Evolutionary conservation across 2,797 vertebrate species (phyloP).

Genomic region (Uromys caudimaculatus): DNA sequence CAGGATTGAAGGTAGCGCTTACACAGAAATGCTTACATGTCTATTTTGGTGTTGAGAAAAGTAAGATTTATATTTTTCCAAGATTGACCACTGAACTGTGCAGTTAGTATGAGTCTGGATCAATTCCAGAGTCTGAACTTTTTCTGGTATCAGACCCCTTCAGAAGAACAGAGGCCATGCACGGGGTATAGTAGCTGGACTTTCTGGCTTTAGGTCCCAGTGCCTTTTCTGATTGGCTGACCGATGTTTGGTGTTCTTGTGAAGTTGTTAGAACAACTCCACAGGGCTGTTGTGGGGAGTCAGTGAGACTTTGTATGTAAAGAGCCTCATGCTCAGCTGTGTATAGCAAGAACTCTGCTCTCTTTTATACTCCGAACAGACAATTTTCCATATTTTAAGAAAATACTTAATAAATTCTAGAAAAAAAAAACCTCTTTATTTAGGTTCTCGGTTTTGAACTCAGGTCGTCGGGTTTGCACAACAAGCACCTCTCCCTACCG

Average conservation of each 20-base stretch:
- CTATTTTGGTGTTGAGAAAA: conserved; percentile 3
- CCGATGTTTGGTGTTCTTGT: not conserved
- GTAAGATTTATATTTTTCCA: not conserved
- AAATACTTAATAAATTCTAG: conserved; percentile 51
- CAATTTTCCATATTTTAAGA: conserved; percentile 45
- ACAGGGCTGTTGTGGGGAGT: conserved; percentile 3
- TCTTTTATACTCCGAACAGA: conserved; percentile 15
- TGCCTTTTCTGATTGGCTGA: conserved; percentile 37
- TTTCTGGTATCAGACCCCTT: not conserved
- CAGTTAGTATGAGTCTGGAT: conserved; percentile 14
- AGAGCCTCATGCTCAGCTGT: not conserved
- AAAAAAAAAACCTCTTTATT: not conserved
- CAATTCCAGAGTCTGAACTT: not conserved
- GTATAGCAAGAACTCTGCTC: not conserved
- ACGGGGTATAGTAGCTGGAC: not conserved
- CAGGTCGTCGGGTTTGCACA: not conserved
- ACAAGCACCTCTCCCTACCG: not conserved
- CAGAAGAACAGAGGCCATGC: not conserved
- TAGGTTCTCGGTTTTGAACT: not conserved
- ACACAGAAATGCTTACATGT: not conserved
- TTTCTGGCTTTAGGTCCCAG: not conserved
- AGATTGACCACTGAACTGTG: not conserved
- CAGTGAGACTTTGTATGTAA: not conserved
- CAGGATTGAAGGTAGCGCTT: too few relatives aligned
- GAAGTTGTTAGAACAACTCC: conserved; percentile 28